A percentile compares a stretch with the other conserved stretches of the same genome.
Conservation (phyloP, 2,797 vertebrate genomes). For the Triplophysa yarkandensis region DNA sequence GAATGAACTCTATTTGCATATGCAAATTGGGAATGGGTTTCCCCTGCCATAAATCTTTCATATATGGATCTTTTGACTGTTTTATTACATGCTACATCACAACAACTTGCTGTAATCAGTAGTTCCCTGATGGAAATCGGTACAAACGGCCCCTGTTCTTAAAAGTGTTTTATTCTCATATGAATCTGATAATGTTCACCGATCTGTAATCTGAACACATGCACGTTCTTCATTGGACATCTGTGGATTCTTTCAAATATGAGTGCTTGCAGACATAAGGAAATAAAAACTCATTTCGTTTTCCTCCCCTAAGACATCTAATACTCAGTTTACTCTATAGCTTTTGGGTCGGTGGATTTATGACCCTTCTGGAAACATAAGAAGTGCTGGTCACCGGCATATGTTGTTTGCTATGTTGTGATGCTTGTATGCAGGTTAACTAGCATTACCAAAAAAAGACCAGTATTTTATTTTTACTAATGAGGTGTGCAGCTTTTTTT, state of each 20-base stretch:
- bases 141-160: slow-evolving; percentile 51
- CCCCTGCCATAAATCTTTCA: slow-evolving; percentile 46
- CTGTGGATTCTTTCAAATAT: neutral
- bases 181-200: neutral
- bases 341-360: neutral
- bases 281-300: slow-evolving; percentile 9
- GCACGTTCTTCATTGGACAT: neutral
- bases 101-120: slow-evolving; percentile 41
- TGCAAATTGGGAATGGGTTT: slow-evolving; percentile 47
- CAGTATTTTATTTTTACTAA: no score
- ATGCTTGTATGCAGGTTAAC: neutral
- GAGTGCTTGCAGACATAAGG: neutral
- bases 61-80: slow-evolving; percentile 41
- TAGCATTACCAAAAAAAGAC: neutral
- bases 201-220: slow-evolving; percentile 2
- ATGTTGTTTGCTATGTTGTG: neutral
- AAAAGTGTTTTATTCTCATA: slow-evolving; percentile 26
- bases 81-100: slow-evolving; percentile 27
- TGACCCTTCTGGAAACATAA: neutral
- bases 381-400: neutral
- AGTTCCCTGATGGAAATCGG: slow-evolving; percentile 25
- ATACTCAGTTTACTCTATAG: neutral
- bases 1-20: slow-evolving; percentile 46
- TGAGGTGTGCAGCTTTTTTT: no score
- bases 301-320: neutral